These are phyloP conservation scores for Parochlus steinenii DNA, from an alignment of 2,888 invertebrate genomes.

Conservation along the genomic window DNA sequence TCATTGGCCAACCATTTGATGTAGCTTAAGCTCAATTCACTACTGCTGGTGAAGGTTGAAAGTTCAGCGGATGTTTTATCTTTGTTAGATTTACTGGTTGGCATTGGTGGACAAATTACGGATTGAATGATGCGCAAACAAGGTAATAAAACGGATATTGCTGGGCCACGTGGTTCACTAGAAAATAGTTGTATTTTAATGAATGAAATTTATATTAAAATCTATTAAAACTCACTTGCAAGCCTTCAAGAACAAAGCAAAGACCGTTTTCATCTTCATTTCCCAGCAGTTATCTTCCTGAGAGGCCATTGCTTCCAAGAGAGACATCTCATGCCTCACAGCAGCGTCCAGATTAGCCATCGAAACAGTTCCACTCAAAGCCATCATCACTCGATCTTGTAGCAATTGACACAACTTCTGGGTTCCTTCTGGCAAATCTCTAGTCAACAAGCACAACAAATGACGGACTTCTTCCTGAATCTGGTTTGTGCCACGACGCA, in stretches of 20 bases:
- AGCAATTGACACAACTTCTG: conserved; percentile 69
- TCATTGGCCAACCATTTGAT: conserved; percentile 58
- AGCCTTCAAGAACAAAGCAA: conserved; percentile 70
- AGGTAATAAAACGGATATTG: conserved; percentile 80
- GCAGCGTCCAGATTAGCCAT: conserved; percentile 53
- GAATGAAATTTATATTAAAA: not conserved
- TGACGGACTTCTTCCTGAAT: conserved; percentile 81
- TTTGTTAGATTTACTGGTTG: conserved; percentile 37
- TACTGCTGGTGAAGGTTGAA: conserved; percentile 34
- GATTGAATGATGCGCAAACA: conserved; percentile 82
- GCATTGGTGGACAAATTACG: conserved; percentile 51
- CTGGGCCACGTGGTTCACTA: conserved; percentile 56
- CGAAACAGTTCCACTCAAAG: conserved; percentile 58
- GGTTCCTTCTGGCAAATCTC: conserved; percentile 68
- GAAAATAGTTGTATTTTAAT: conserved; percentile 4
- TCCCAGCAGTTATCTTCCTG: conserved; percentile 95
- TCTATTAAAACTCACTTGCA: conserved; percentile 32
- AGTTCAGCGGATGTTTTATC: conserved; percentile 35
- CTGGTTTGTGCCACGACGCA: conserved; percentile 69
- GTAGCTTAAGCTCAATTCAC: conserved; percentile 52
- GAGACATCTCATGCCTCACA: conserved; percentile 76
- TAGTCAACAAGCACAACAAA: conserved; percentile 72
- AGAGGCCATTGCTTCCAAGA: conserved; percentile 73
- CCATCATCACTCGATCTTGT: conserved; percentile 68
- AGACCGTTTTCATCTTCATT: conserved; percentile 70